A percentile compares a stretch with the other conserved stretches of the same genome.
phyloP scores from a whole-genome alignment of 2,113 vertebrate species.

The Sitta europaea region DNA sequence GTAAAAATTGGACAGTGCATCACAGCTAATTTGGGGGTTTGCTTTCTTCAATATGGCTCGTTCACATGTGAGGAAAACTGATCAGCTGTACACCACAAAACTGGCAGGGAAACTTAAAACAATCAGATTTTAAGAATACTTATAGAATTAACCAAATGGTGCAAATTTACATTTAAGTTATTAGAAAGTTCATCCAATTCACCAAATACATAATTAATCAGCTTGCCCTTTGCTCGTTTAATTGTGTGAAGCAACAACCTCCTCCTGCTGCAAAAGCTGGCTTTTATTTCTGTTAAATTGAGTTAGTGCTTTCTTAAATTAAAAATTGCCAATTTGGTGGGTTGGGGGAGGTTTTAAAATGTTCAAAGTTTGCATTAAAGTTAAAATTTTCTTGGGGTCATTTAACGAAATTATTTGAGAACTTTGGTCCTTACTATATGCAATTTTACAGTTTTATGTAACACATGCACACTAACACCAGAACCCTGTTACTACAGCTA shows the following conservation, averaged over 20 bases:
- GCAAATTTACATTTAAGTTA: not conserved
- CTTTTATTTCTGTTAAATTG: not conserved
- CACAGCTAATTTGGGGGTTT: not conserved
- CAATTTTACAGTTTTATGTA: accelerated
- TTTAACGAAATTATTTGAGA: not conserved
- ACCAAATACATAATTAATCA: not conserved
- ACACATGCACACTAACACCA: not conserved
- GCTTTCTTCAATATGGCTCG: not conserved
- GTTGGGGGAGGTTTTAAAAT: not conserved
- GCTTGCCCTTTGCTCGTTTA: not conserved
- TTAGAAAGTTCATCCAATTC: not conserved
- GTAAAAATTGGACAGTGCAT: not conserved
- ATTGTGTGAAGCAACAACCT: not conserved
- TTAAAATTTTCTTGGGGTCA: not conserved
- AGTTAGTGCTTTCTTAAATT: not conserved
- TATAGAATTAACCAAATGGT: not conserved
- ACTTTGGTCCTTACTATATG: not conserved
- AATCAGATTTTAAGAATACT: not conserved
- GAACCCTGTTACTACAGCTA: not conserved
- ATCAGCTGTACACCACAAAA: not conserved
- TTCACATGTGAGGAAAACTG: not conserved
- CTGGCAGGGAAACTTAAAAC: not conserved
- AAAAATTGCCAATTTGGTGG: not conserved
- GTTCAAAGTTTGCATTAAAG: not conserved
- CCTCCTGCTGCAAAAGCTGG: not conserved